A percentile compares a stretch with the other conserved stretches of the same genome.
Evolutionary conservation across 2,113 vertebrate species (phyloP).

Genomic region (Chascanopsetta lugubris): DNA sequence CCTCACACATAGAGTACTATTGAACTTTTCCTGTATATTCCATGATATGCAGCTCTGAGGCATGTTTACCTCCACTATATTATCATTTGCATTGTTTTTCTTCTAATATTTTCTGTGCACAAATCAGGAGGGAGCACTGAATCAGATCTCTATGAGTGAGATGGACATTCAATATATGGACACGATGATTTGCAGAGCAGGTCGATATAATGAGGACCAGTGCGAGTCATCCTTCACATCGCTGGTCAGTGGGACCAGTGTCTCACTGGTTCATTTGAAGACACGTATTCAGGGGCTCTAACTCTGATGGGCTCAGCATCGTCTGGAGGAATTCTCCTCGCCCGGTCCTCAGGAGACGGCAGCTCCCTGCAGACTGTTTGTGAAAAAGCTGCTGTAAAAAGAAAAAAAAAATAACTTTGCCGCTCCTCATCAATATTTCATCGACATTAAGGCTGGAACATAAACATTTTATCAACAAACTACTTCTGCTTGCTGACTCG

Average conservation of each 20-base stretch:
- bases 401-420: too few species aligned
- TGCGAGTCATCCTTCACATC: not conserved
- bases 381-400: conserved; percentile 23
- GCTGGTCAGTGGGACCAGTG: not conserved
- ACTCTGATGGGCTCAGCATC: not conserved
- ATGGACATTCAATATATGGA: not conserved
- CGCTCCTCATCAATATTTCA: conserved; percentile 65
- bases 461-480: conserved; percentile 64
- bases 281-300: not conserved
- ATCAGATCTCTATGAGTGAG: too few species aligned
- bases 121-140: too few species aligned
- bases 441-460: conserved; percentile 52
- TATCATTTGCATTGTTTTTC: too few species aligned
- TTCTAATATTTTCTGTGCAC: too few species aligned
- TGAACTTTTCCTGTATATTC: too few species aligned
- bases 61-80: too few species aligned
- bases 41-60: too few species aligned
- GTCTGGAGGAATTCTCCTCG: conserved; percentile 11
- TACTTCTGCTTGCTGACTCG: conserved; percentile 29
- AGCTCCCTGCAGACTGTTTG: conserved; percentile 19
- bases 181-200: not conserved
- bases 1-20: too few species aligned
- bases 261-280: not conserved
- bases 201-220: not conserved
- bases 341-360: not conserved